Evolutionary conservation across 2,888 invertebrate species (phyloP), one percentile per base, ranked within the genome.

Genomic region (Aphelenchoides bicaudatus): DNA sequence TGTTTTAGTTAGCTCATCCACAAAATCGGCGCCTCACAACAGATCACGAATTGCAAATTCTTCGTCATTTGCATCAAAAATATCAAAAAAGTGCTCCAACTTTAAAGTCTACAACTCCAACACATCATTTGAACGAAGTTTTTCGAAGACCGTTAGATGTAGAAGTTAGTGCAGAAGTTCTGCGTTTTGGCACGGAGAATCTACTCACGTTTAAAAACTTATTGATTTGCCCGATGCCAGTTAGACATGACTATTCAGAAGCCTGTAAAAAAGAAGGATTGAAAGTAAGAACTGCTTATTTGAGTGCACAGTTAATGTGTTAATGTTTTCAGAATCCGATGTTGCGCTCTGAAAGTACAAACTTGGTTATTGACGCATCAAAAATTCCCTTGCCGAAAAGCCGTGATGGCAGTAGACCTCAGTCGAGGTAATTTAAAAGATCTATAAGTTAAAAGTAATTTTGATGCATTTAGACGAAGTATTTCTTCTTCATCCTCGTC

Each of bases 181-280:
- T 72, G 38, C 69, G 75, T 2, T 76, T 72, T 58, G 68, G 72
- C 30, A 70, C 72, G 6, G 75, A 75, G 58, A 75, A 75, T 55
- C 65, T 75, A 0, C 53, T 74, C 21, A 59, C 71, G 5, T 74
- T 74, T 61, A 59, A 65, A 13, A 61, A 61, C 0, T 51, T 74
- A 46, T 71, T 73, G 23, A 25, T 31, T 19, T 65, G 30, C 28
- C 65, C 61, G 10, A 25, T 34, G 19, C 21, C 51, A 8, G 53
- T 53, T 19, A 13, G 51, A 3, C 31, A 55, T n/a, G 55, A 51
- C 25, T 51, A 51, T 4, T 37, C 37, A 13, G 10, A 34, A n/a
- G 52, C 52, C 13, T 51, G 52, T 51, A 37, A 39, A 30, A 21
- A 34, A 39, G 52, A 51, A 38, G 21, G 19, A 13, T 30, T 29